Percentiles rank a stretch among this genome's conserved stretches.
Evolutionary conservation across 2,888 invertebrate genomes (phyloP).

Genomic region (Lasioglossum villosulum): DNA sequence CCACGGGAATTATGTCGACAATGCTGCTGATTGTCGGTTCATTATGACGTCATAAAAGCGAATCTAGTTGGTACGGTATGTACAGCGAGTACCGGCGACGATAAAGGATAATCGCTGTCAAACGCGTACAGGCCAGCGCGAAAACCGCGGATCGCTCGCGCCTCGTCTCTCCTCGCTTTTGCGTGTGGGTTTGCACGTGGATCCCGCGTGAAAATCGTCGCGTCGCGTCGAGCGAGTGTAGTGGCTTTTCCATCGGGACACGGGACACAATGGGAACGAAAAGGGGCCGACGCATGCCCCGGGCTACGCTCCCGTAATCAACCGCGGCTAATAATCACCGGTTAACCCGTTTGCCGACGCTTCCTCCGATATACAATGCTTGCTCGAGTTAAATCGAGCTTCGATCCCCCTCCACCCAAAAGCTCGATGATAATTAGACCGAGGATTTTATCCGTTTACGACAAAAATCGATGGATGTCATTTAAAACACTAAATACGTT

Average conservation of each 20-base stretch:
- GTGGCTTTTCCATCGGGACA: slow-evolving; percentile 8
- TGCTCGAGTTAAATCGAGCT: slow-evolving; percentile 22
- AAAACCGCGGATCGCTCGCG: slow-evolving; percentile 20
- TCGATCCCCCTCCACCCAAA: background rate
- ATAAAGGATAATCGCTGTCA: slow-evolving; percentile 78
- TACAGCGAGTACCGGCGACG: slow-evolving; percentile 69
- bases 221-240: slow-evolving; percentile 1
- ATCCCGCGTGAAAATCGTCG: slow-evolving; percentile 26
- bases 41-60: slow-evolving; percentile 84
- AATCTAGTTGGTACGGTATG: slow-evolving; percentile 80
- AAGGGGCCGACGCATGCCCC: slow-evolving; percentile 18
- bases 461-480: too few species aligned
- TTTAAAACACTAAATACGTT: too few species aligned
- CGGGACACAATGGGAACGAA: background rate
- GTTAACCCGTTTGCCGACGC: slow-evolving; percentile 36
- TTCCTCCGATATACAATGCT: slow-evolving; percentile 29
- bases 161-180: background rate
- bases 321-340: slow-evolving; percentile 32
- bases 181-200: background rate
- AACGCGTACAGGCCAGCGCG: slow-evolving; percentile 63
- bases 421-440: slow-evolving; percentile 5
- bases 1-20: slow-evolving; percentile 83
- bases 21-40: slow-evolving; percentile 83
- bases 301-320: slow-evolving; percentile 18
- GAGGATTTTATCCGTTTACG: too few species aligned